Evolutionary conservation across 2,888 invertebrate genomes (phyloP), one percentile per base, ranked within the genome.

Genomic region (Drosophila helvetica): DNA sequence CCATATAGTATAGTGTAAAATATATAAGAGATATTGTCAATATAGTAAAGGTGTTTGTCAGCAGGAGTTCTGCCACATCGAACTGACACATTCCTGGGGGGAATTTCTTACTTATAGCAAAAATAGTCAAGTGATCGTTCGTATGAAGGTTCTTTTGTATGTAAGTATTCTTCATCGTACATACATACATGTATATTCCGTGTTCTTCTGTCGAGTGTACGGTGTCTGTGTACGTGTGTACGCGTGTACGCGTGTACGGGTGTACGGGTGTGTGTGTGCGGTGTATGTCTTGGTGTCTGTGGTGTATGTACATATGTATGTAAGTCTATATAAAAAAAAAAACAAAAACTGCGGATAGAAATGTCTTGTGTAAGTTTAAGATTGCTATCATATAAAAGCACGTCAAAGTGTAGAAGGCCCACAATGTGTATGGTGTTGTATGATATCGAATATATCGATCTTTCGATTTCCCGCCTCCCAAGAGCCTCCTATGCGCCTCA

Each of bases 21-120:
- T 90, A 90, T 90, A 90, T 89, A 89, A 90, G 90, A 90, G 91
- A 90, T 90, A 90, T 90, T 90, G 90, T 90, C 90, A 90, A 90
- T 90, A 90, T 90, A 90, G 90, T 90, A 90, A 90, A 90, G 90
- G 91, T 90, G 90, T 87, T 86, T 88, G 88, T 88, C 85, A 86
- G 87, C 74, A 77, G 89, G 78, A 88, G 76, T 76, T 50, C 85
- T 79, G 75, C 82, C 65, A 80, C 70, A 53, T 69, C 66, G 68
- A 45, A 82, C 80, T 86, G 86, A 86, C 79, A 79, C 79, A 80
- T 86, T 82, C 87, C 85, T 87, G 78, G 88, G 85, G 84, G 87
- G 87, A 79, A 88, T 78, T 84, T 86, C 87, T 88, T 86, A 88
- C 85, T 81, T 88, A 86, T 88, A 88, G 86, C 87, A 88, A 88